Evolutionary conservation across 1,140 invertebrate genomes (phyloP), one percentile per base, ranked within the genome.

Genomic region (Muscidifurax raptorellus): DNA sequence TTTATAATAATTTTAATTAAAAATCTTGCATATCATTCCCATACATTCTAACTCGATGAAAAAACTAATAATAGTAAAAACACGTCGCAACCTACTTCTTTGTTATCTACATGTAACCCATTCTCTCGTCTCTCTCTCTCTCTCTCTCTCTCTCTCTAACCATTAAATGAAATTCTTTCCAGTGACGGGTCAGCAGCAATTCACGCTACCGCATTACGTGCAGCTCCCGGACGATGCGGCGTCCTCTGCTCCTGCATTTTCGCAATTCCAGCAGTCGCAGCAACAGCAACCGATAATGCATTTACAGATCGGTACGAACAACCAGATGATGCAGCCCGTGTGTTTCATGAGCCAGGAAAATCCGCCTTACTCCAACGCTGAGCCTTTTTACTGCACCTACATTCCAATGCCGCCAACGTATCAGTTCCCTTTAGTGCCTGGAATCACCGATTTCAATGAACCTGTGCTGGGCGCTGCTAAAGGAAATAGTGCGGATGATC

Each of bases 301-400:
- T 64, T 66, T 80, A 3, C 47, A 78, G 18, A 22, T 75, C 13
- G 30, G 36, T 47, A 18, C 27, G 13, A 30, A 59, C 27, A 2
- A 28, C 7, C 28, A 18, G 13, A 25, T 44, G 7, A 25, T 44
- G 5, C 77, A 15, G 52, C 13, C 59, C 6, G 27, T 66, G 22
- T 71, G 71, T 7, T 75, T 25, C n/a, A 2, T 27, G 6, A 64
- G 15, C 22, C 78, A 44, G 25, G 12, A 27, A 15, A 74, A 80
- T 47, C 32, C 30, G 22, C 64, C 44, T 9, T 32, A 47, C 27
- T 4, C 40, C 2, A 52, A 64, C 40, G 22, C 27, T 4, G 12
- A 28, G 13, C 40, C 88, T 0, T 88, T 89, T 52, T 90, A 90
- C 72, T 91, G 90, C 81, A 88, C 86, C 4, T 89, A 88, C 25